A percentile compares a stretch with the other conserved stretches of the same genome.
phyloP scores from a whole-genome alignment of 2,113 vertebrate genomes.

The Lepisosteus oculatus region DNA sequence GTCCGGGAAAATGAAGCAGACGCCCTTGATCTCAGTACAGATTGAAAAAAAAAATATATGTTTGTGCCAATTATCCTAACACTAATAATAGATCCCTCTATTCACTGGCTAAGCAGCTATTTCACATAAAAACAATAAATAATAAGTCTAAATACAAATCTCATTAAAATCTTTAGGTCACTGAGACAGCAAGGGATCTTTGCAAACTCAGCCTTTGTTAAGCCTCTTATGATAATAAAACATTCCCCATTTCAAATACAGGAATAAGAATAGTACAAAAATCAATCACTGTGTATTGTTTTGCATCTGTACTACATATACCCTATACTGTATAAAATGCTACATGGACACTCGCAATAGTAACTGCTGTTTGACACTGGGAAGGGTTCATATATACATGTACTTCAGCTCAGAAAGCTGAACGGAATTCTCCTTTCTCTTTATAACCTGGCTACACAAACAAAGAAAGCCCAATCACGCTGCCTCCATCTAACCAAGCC shows the following conservation, averaged over 20 bases:
- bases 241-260: slow-evolving; percentile 8
- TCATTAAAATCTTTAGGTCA: slow-evolving; percentile 35
- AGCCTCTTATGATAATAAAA: background rate
- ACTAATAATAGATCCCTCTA: slow-evolving; percentile 55
- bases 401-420: no score
- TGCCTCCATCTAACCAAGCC: slow-evolving; percentile 18
- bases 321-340: no score
- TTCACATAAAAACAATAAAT: slow-evolving; percentile 52
- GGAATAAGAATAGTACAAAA: background rate
- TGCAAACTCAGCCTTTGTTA: slow-evolving; percentile 14
- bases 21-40: slow-evolving; percentile 66
- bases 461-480: slow-evolving; percentile 24
- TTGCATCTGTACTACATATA: no score
- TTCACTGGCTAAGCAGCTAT: slow-evolving; percentile 44
- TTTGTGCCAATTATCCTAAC: slow-evolving; percentile 60
- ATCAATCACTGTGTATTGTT: background rate
- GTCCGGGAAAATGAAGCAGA: slow-evolving; percentile 66
- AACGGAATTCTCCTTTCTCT: no score
- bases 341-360: no score
- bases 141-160: slow-evolving; percentile 48
- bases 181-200: slow-evolving; percentile 1
- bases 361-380: no score
- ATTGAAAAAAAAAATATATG: slow-evolving; percentile 45
- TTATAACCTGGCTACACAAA: slow-evolving; percentile 1
- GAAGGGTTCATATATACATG: no score